Evolutionary conservation across 1,140 invertebrate genomes (phyloP).

Genomic region (Diorhabda sublineata): DNA sequence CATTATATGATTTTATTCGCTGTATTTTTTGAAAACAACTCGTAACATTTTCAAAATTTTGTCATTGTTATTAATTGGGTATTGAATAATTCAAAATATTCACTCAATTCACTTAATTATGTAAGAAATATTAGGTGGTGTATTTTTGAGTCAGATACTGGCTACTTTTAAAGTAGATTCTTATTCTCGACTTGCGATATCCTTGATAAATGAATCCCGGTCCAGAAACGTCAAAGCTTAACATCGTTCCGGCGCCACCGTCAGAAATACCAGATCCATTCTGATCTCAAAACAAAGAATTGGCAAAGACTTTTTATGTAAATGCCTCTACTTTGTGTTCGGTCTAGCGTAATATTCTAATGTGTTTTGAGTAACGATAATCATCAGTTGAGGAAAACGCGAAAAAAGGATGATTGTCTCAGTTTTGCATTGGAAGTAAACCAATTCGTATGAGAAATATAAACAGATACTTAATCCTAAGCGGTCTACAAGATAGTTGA

Average conservation of each 20-base stretch:
- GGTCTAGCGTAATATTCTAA: slow-evolving; percentile 17
- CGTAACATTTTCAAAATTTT: no score
- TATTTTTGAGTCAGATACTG: background rate
- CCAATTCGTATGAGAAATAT: no score
- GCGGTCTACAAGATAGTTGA: no score
- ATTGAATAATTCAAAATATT: no score
- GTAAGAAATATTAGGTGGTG: background rate
- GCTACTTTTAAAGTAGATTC: background rate
- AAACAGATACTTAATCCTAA: no score
- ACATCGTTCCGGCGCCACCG: slow-evolving; percentile 29
- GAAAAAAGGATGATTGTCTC: slow-evolving; percentile 1
- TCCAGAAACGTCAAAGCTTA: slow-evolving; percentile 29
- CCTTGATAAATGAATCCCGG: slow-evolving; percentile 5
- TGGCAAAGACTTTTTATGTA: slow-evolving; percentile 21
- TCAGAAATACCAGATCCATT: slow-evolving; percentile 26
- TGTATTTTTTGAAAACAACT: no score
- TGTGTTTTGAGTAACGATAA: slow-evolving; percentile 5
- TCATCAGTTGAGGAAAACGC: background rate
- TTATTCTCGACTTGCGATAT: background rate
- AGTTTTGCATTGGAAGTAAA: background rate
- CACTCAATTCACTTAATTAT: no score
- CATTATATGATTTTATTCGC: no score
- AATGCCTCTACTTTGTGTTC: slow-evolving; percentile 19
- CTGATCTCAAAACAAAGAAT: slow-evolving; percentile 38
- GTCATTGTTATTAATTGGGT: no score